These are phyloP conservation scores for Glaucomys volans DNA, from an alignment of 2,113 vertebrate species.

Conservation along the genomic window DNA sequence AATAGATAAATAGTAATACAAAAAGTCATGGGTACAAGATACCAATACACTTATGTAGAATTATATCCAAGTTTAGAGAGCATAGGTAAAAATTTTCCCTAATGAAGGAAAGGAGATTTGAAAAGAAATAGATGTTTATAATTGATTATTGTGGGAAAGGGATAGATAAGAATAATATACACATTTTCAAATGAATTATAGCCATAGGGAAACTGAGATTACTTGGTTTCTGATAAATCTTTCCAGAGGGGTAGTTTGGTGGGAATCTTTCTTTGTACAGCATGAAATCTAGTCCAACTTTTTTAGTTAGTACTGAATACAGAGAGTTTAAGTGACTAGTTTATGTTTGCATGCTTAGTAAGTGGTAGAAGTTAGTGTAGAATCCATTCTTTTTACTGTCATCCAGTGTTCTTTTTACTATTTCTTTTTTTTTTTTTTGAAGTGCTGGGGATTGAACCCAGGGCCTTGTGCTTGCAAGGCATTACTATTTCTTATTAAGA, in stretches of 20 bases:
- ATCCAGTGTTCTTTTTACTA: not conserved
- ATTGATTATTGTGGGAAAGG: conserved; percentile 19
- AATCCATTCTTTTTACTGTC: not conserved
- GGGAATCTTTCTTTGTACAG: not conserved
- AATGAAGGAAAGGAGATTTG: not conserved
- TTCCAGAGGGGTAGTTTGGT: not conserved
- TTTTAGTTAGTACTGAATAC: not conserved
- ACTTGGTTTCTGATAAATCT: not conserved
- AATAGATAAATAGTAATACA: conserved; percentile 28
- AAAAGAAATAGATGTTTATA: conserved; percentile 37
- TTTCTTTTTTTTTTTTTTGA: no score
- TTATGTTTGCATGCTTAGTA: not conserved
- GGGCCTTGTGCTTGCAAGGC: no score
- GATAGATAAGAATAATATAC: not conserved
- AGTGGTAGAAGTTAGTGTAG: not conserved
- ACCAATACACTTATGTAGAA: not conserved
- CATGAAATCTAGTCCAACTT: not conserved
- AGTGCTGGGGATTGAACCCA: no score
- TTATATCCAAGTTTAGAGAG: not conserved
- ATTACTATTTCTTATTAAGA: no score
- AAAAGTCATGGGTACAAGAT: not conserved
- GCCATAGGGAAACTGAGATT: not conserved
- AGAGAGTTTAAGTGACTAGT: not conserved
- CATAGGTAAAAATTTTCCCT: not conserved
- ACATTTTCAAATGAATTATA: not conserved